Evolutionary conservation across 1,140 invertebrate genomes (phyloP), one percentile per base, ranked within the genome.

Genomic region (Drosophila parabipectinata): DNA sequence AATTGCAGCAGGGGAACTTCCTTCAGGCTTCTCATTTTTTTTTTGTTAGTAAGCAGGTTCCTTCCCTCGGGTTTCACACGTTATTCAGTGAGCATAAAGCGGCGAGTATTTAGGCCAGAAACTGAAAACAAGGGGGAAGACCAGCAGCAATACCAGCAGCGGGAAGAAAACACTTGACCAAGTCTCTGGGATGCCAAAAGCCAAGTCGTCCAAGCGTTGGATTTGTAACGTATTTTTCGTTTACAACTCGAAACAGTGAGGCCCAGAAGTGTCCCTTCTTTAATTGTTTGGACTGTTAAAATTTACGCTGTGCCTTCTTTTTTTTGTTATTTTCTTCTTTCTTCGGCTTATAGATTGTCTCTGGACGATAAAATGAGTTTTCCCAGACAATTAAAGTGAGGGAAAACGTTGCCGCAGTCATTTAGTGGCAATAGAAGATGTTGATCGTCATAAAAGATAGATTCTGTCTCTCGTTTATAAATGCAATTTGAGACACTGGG

Each of bases 71-170:
- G 68, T 60, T 87, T 87, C 82, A 87, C 82, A 87, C 82, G 82
- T 87, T 87, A 87, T 61, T 82, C 82, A 87, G 48, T 54, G 79
- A 79, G 83, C 82, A 87, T 87, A 82, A 87, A 87, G 81, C 72
- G 68, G 66, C 72, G 72, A 72, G 62, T 71, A 87, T 81, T 81
- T 77, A 66, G 81, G 81, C 82, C 78, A 84, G 67, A 60, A 66
- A 39, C 37, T 7, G 14, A 15, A 21, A 51, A 59, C 21, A 37
- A 47, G 18, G 61, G 71, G 61, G 72, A 74, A 85, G 62, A 56
- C 73, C 24, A 66, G 61, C 72, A 68, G 66, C 64, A 66, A 80
- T 74, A 63, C 66, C 71, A 34, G 50, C 50, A 52, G 30, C 72
- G 56, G 51, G 51, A 52, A 62, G 50, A 45, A 64, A 56, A 74